Evolutionary conservation across 2,113 vertebrate genomes (phyloP), one percentile per base, ranked within the genome.

Genomic region (Brachionichthys hirsutus): DNA sequence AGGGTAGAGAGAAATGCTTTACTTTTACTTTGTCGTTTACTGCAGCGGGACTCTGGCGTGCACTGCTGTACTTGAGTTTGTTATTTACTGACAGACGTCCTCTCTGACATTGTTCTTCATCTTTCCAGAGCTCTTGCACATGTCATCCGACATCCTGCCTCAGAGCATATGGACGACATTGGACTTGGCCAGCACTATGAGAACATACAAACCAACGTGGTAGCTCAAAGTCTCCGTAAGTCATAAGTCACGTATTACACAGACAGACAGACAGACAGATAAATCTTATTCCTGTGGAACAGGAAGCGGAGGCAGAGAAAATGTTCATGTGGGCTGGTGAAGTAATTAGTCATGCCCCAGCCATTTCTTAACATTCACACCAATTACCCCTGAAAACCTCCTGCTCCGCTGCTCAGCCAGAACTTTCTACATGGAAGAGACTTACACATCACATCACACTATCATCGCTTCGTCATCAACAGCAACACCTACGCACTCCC

Each of bases 191-290:
- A 95, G 54, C 95, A 94, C 71, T 98, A 98, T 10, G 96, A 99
- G 76, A 97, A 93, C 87, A 92, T 96, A 85, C 93, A 95, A 52
- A 89, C 92, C 0, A 90, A 94, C 83, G 72, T 93, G 48, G 87
- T 93, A 18, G 78, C 93, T 34, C 96, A 96, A 75, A 96, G 93
- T 80, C 87, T 96, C 69, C 93, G 96, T 99, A 91, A 98, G 97
- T 97, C 56, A n/a, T n/a, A n/a, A n/a, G n/a, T n/a, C n/a, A n/a
- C n/a, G n/a, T n/a, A n/a, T n/a, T n/a, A n/a, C n/a, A n/a, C n/a
- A n/a, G n/a, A n/a, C 12, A 38, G 9, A 10, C 12, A 38, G 9
- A 38, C 36, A 38, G 10, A 38, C 2, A 30, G 24, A 30, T n/a
- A n/a, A n/a, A n/a, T n/a, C n/a, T n/a, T n/a, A n/a, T n/a, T n/a